Evolutionary conservation across 2,888 invertebrate genomes (phyloP).

Genomic region (Therioaphis trifolii): DNA sequence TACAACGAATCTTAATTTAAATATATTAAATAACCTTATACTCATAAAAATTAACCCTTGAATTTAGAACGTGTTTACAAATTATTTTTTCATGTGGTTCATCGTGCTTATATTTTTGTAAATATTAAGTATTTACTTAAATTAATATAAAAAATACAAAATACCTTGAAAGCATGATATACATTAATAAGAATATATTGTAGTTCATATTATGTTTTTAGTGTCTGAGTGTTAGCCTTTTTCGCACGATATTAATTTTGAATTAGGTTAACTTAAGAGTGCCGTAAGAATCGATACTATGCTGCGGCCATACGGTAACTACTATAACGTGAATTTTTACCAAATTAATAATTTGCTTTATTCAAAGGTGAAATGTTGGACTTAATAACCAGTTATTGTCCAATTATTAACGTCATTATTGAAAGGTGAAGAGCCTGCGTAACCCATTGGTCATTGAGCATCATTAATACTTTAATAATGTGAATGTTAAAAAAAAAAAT

Average conservation of each 20-base stretch:
- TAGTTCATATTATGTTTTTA: too few species aligned
- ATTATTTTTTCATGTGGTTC: too few species aligned
- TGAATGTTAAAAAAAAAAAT: constrained; percentile 27
- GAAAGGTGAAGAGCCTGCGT: constrained; percentile 43
- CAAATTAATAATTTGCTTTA: neutral
- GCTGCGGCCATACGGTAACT: constrained; percentile 19
- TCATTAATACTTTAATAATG: constrained; percentile 53
- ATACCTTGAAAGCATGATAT: too few species aligned
- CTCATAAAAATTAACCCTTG: too few species aligned
- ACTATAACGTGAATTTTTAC: neutral
- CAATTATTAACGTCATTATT: constrained; percentile 34
- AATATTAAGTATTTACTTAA: too few species aligned
- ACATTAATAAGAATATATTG: too few species aligned
- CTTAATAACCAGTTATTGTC: constrained; percentile 29
- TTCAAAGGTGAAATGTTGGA: constrained; percentile 16
- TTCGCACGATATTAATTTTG: neutral
- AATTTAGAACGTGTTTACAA: too few species aligned
- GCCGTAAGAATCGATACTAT: constrained; percentile 15
- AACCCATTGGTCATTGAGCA: constrained; percentile 22
- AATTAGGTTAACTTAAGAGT: constrained; percentile 14
- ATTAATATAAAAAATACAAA: too few species aligned
- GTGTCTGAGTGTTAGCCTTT: neutral
- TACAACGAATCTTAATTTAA: too few species aligned
- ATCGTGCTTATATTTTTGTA: too few species aligned
- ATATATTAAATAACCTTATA: too few species aligned